Percentiles rank a stretch among this genome's conserved stretches.
Evolutionary conservation across 2,888 invertebrate genomes (phyloP).

Genomic region (Exephanes ischioxanthus): DNA sequence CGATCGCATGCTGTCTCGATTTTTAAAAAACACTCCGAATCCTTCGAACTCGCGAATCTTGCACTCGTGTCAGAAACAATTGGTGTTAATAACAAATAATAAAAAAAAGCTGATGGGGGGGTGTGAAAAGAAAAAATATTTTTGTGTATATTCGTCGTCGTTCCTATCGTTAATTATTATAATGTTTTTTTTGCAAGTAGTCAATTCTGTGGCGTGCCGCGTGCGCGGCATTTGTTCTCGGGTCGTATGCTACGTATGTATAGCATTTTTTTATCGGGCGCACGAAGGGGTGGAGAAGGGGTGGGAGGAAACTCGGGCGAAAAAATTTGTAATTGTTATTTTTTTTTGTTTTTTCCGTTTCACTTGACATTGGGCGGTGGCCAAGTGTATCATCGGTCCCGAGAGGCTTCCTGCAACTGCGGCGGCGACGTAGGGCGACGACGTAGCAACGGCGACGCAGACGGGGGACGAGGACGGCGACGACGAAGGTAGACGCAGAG

Average conservation of each 20-base stretch:
- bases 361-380: slow-evolving; percentile 70
- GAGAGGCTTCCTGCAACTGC: slow-evolving; percentile 84
- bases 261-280: slow-evolving; percentile 18
- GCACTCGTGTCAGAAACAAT: background rate
- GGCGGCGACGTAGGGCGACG: slow-evolving; percentile 73
- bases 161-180: slow-evolving; percentile 43
- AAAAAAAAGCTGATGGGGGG: slow-evolving; percentile 19
- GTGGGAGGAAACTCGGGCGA: slow-evolving; percentile 27
- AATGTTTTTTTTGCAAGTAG: slow-evolving; percentile 14
- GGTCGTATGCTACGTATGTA: slow-evolving; percentile 38
- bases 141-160: slow-evolving; percentile 57
- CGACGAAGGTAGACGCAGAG: slow-evolving; percentile 85
- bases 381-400: slow-evolving; percentile 80
- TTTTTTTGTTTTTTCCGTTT: slow-evolving; percentile 55
- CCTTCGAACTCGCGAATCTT: slow-evolving; percentile 21
- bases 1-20: slow-evolving; percentile 1
- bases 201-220: slow-evolving; percentile 36
- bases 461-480: slow-evolving; percentile 68
- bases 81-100: background rate
- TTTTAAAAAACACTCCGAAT: slow-evolving; percentile 18
- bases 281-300: slow-evolving; percentile 33
- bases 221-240: slow-evolving; percentile 57
- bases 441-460: slow-evolving; percentile 73
- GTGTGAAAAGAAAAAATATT: slow-evolving; percentile 53
- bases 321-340: slow-evolving; percentile 30